These are phyloP conservation scores for Neuroterus valhalla DNA, from an alignment of 1,140 invertebrate species.

Conservation along the genomic window DNA sequence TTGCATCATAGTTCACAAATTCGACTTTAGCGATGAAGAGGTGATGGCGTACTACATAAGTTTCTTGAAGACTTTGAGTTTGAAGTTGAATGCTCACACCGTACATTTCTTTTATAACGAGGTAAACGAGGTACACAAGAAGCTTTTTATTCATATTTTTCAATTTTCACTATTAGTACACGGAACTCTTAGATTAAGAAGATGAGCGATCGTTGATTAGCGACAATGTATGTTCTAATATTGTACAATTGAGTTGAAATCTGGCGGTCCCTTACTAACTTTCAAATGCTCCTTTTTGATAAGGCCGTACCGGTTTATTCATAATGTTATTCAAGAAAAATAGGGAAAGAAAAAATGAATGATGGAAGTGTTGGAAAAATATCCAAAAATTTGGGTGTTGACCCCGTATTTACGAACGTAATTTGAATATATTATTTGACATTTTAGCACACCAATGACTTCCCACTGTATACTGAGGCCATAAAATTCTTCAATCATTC, in stretches of 20 bases:
- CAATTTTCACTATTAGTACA: too few species aligned
- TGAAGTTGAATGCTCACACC: slow-evolving; percentile 98
- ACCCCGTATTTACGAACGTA: too few species aligned
- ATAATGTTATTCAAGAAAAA: background rate
- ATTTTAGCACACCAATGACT: slow-evolving; percentile 97
- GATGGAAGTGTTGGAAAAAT: too few species aligned
- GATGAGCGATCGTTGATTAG: too few species aligned
- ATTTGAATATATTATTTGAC: slow-evolving; percentile 31
- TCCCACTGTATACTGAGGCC: slow-evolving; percentile 98
- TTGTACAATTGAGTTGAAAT: background rate
- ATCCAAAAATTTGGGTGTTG: too few species aligned
- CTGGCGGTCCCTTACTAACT: background rate
- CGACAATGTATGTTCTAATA: too few species aligned
- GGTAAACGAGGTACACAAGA: slow-evolving; percentile 79
- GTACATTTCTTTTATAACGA: slow-evolving; percentile 99
- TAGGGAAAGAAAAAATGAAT: background rate
- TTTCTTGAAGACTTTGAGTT: slow-evolving; percentile 97
- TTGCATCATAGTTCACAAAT: slow-evolving; percentile 99
- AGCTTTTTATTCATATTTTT: slow-evolving; percentile 37
- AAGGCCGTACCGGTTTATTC: too few species aligned
- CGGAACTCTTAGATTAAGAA: too few species aligned
- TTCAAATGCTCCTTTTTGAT: too few species aligned
- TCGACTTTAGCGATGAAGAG: slow-evolving; percentile 99
- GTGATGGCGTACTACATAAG: slow-evolving; percentile 99
- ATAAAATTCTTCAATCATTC: slow-evolving; percentile 99